phyloP scores from a whole-genome alignment of 2,113 vertebrate genomes.

The Rallus limicola region DNA sequence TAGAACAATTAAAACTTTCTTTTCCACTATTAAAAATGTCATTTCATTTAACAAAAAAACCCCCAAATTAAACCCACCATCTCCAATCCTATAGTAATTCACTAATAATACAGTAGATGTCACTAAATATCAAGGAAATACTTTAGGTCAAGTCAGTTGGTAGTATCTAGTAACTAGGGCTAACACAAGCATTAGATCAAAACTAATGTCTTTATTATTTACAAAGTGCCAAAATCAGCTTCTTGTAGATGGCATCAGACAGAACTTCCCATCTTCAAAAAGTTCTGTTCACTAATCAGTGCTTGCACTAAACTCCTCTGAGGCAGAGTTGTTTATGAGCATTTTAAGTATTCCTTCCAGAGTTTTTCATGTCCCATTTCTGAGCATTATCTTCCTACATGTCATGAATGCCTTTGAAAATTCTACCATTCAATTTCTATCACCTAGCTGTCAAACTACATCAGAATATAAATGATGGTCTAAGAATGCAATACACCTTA shows the following conservation, averaged over 20 bases:
- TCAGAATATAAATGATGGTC: background rate
- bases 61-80: background rate
- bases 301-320: background rate
- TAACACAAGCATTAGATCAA: background rate
- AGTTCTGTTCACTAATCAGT: background rate
- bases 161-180: background rate
- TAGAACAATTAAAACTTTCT: background rate
- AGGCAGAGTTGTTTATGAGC: background rate
- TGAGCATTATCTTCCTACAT: background rate
- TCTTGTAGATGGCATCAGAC: background rate
- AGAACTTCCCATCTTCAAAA: background rate
- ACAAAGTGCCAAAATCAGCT: background rate
- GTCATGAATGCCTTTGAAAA: background rate
- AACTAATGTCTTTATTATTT: background rate
- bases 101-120: conserved; percentile 74
- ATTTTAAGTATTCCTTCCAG: background rate
- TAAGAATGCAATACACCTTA: background rate
- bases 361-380: background rate
- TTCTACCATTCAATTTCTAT: background rate
- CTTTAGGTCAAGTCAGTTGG: background rate
- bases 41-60: background rate
- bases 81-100: conserved; percentile 38
- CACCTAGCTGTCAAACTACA: background rate
- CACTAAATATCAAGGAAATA: conserved; percentile 65
- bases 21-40: background rate